Percentiles rank a stretch among this genome's conserved stretches.
Evolutionary conservation across 2,888 invertebrate species (phyloP).

Genomic region (Tortricodes alternella): DNA sequence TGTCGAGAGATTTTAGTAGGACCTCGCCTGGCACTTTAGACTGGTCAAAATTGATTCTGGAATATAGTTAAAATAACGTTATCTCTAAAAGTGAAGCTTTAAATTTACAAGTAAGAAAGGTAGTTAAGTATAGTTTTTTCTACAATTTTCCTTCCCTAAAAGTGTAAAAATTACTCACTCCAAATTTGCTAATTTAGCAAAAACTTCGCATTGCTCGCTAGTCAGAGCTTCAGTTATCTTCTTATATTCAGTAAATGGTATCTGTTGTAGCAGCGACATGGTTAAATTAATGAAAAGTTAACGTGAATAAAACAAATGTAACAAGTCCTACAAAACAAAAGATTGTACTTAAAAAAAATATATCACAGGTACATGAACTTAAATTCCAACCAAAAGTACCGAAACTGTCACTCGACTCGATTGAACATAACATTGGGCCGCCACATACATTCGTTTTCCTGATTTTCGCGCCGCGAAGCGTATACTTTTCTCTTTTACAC

Average conservation of each 20-base stretch:
- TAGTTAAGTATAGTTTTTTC: no score
- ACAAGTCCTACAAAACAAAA: background rate
- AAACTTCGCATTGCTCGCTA: slow-evolving; percentile 60
- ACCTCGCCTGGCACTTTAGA: slow-evolving; percentile 61
- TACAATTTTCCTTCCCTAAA: no score
- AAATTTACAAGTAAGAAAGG: no score
- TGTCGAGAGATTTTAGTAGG: slow-evolving; percentile 61
- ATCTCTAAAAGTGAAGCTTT: no score
- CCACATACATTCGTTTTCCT: no score
- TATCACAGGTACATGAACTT: no score
- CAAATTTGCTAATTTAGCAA: slow-evolving; percentile 61
- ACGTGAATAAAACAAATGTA: background rate
- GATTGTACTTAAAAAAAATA: no score
- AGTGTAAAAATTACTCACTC: slow-evolving; percentile 49
- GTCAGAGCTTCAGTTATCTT: slow-evolving; percentile 49
- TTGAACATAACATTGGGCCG: no score
- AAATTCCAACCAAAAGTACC: no score
- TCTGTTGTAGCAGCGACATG: slow-evolving; percentile 66
- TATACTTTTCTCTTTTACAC: no score
- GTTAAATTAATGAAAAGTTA: background rate
- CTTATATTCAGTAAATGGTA: slow-evolving; percentile 64
- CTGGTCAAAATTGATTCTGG: slow-evolving; percentile 53
- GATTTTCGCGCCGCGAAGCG: no score
- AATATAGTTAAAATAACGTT: slow-evolving; percentile 32
- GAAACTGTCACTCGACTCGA: no score